Base-by-base conservation (phyloP, 2,888 invertebrate genomes). In the Dolomedes plantarius region DNA sequence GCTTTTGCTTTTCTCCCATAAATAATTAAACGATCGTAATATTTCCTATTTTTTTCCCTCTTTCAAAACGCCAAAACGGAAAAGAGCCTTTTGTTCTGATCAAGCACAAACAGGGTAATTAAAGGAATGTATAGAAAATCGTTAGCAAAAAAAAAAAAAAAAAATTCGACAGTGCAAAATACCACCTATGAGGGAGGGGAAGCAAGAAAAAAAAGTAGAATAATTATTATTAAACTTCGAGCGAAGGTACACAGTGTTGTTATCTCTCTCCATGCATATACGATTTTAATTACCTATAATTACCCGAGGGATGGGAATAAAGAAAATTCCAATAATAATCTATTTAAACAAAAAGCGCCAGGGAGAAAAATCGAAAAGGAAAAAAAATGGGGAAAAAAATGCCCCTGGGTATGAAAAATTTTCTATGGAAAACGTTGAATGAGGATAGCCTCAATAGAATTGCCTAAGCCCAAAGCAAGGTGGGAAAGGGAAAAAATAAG, bases 211-310 rank as follows among this genome's bases (percentile, higher is more conserved):
- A 68, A 79, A 72, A 71, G 56, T 64, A 78, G 56, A 81, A 85
- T 85, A 85, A 85, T 85, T 85, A 85, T 85, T 77, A 85, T 85
- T 77, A 85, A 77, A 85, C 83, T 68, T 71, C 19, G 72, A 77
- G 71, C 81, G 50, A 50, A 31, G 46, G 41, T 50, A 64, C 81
- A 74, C 82, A 82, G 39, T 76, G 82, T 71, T 71, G 83, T 85
- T 77, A 85, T 85, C 83, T 85, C 82, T 72, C 31, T 65, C 73
- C 77, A 85, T 77, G 83, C 83, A 85, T 77, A 85, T 77, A 77
- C 77, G 77, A 85, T 77, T 85, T 85, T 85, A 85, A 85, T 85
- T 85, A 85, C 83, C 83, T 77, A 85, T 85, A 85, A 85, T 85
- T 83, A 85, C 77, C 77, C 72, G 36, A 71, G 36, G 56, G 72